phyloP scores from a whole-genome alignment of 2,888 invertebrate species.

The Phalangium opilio region DNA sequence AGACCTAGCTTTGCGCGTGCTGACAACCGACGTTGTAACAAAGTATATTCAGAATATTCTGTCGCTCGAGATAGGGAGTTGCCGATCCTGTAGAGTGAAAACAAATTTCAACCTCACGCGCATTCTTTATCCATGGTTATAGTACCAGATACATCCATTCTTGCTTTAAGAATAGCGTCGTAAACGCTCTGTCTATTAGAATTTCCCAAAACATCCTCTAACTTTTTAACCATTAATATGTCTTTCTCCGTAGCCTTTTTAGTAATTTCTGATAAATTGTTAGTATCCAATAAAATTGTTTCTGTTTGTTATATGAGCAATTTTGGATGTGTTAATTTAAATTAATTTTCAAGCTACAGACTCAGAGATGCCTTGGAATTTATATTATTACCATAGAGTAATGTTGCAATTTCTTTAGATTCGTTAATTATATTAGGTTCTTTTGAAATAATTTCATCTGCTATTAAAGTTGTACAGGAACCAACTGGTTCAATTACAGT shows the following conservation, averaged over 20 bases:
- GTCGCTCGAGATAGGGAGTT: too few relatives aligned
- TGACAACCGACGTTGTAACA: too few relatives aligned
- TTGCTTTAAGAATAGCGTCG: neutral
- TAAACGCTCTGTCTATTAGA: neutral
- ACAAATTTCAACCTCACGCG: too few relatives aligned
- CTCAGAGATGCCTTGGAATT: too few relatives aligned
- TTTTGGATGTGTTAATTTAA: too few relatives aligned
- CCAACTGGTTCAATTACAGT: conserved; percentile 47
- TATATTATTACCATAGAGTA: neutral
- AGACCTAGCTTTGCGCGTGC: too few relatives aligned
- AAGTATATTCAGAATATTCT: too few relatives aligned
- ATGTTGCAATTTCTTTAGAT: neutral
- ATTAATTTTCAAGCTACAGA: too few relatives aligned
- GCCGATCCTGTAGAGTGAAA: too few relatives aligned
- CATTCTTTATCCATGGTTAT: too few relatives aligned
- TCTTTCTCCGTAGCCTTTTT: neutral
- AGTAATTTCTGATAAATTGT: neutral
- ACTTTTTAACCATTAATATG: neutral
- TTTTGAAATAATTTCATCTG: conserved; percentile 37
- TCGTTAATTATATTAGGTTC: neutral
- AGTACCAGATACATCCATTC: neutral
- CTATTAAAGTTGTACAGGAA: conserved; percentile 60
- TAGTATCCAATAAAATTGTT: neutral
- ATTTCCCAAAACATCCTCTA: neutral
- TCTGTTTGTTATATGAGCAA: too few relatives aligned